Evolutionary conservation across 2,888 invertebrate species (phyloP).

Genomic region (Phortica magna): DNA sequence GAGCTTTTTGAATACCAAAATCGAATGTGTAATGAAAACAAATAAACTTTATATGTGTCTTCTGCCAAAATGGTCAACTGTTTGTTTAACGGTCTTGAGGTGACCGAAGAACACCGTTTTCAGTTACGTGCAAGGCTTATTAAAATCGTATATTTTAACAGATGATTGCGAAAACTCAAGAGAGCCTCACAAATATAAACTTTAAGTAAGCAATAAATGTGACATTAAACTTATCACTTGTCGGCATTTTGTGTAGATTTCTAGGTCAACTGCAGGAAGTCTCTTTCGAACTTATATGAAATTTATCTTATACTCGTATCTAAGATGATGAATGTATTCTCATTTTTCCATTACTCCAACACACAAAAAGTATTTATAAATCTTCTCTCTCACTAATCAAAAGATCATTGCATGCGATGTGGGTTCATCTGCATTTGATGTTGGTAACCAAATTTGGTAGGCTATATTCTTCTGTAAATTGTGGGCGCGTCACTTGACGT

Average conservation of each 20-base stretch:
- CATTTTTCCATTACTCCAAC: background rate
- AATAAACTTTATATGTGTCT: background rate
- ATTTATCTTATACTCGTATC: background rate
- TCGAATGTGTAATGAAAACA: background rate
- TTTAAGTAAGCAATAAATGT: background rate
- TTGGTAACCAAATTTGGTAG: background rate
- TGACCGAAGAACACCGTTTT: slow-evolving; percentile 20
- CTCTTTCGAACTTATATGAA: background rate
- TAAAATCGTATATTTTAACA: background rate
- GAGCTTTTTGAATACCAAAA: background rate
- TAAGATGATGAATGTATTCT: background rate
- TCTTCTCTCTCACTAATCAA: background rate
- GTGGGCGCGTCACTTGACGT: background rate
- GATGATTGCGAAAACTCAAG: background rate
- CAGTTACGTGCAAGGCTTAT: slow-evolving; percentile 3
- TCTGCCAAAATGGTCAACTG: slow-evolving; percentile 7
- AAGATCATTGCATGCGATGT: background rate
- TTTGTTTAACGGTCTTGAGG: slow-evolving; percentile 23
- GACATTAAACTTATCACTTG: background rate
- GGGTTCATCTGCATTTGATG: slow-evolving; percentile 13
- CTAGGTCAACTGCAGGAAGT: background rate
- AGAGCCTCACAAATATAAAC: background rate
- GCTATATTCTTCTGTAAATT: background rate
- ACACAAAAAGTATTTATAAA: background rate
- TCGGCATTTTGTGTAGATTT: background rate